These are phyloP conservation scores for Pycnomerus fuliginosus DNA, from an alignment of 2,888 invertebrate species.

Conservation along the genomic window DNA sequence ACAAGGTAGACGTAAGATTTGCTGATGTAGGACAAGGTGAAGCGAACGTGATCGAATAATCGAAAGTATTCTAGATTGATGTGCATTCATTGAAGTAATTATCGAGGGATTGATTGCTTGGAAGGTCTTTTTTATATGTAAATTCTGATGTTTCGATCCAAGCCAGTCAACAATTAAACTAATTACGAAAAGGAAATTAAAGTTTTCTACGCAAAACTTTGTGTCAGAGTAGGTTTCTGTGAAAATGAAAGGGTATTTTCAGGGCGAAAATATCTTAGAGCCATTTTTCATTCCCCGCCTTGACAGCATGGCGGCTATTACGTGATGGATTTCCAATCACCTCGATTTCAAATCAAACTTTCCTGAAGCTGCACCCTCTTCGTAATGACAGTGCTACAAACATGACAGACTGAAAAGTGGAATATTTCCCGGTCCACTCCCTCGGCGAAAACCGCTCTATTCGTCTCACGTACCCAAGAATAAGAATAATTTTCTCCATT, in stretches of 20 bases:
- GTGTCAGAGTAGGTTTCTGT: neutral
- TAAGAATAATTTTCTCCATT: conserved; percentile 39
- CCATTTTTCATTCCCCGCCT: conserved; percentile 45
- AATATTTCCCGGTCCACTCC: conserved; percentile 36
- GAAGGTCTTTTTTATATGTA: too few relatives aligned
- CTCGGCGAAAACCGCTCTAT: conserved; percentile 33
- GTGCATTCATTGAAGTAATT: too few relatives aligned
- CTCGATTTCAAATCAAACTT: conserved; percentile 46
- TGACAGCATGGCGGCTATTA: conserved; percentile 44
- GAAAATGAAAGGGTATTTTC: conserved; percentile 26
- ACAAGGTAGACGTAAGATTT: too few relatives aligned
- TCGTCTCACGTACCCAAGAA: conserved; percentile 38
- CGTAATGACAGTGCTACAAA: conserved; percentile 37
- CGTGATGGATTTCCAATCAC: conserved; percentile 50
- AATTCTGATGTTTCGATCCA: neutral
- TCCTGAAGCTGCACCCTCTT: conserved; percentile 36
- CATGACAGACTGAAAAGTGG: conserved; percentile 34
- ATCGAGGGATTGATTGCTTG: too few relatives aligned
- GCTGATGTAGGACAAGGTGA: too few relatives aligned
- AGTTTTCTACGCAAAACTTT: conserved; percentile 1
- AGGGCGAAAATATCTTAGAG: conserved; percentile 31
- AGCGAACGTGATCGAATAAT: too few relatives aligned
- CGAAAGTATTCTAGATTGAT: too few relatives aligned
- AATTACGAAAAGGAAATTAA: conserved; percentile 12
- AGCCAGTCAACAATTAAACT: conserved; percentile 11